Percentiles rank a stretch among this genome's conserved stretches.
These are phyloP conservation scores for Aspidiotus destructor DNA, from an alignment of 2,888 invertebrate genomes.

Conservation along the genomic window DNA sequence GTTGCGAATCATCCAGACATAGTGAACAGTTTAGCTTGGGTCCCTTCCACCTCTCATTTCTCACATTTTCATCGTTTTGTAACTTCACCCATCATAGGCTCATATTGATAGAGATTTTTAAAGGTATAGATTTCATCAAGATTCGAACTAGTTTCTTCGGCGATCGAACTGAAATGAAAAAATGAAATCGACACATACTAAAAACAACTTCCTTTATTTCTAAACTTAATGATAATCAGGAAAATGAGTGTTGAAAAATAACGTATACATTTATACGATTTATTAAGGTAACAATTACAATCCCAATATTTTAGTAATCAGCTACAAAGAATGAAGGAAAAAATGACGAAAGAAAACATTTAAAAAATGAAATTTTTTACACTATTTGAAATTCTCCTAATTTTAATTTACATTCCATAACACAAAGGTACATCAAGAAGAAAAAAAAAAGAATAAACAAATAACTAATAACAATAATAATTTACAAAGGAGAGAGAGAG, in stretches of 20 bases:
- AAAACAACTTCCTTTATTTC: no score
- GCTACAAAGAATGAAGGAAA: slow-evolving; percentile 23
- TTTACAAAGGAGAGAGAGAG: slow-evolving; percentile 8
- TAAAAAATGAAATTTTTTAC: slow-evolving; percentile 26
- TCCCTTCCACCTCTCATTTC: no score
- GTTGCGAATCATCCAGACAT: no score
- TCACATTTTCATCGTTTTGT: no score
- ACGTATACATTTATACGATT: slow-evolving; percentile 30
- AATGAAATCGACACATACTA: no score
- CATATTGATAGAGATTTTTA: no score
- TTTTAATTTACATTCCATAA: slow-evolving; percentile 25
- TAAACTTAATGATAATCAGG: no score
- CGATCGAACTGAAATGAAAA: no score
- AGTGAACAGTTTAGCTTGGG: no score
- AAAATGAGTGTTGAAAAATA: slow-evolving; percentile 10
- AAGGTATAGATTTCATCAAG: no score
- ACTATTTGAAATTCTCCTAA: slow-evolving; percentile 27
- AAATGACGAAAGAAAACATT: slow-evolving; percentile 13
- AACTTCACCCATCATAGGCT: no score
- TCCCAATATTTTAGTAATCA: slow-evolving; percentile 32
- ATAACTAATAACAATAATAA: slow-evolving; percentile 27
- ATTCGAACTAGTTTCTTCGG: no score
- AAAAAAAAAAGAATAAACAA: slow-evolving; percentile 21
- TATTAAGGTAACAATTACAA: slow-evolving; percentile 33
- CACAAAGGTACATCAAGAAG: slow-evolving; percentile 32